These are phyloP conservation scores for Nomada ruficornis DNA, from an alignment of 2,888 invertebrate species.

Conservation along the genomic window DNA sequence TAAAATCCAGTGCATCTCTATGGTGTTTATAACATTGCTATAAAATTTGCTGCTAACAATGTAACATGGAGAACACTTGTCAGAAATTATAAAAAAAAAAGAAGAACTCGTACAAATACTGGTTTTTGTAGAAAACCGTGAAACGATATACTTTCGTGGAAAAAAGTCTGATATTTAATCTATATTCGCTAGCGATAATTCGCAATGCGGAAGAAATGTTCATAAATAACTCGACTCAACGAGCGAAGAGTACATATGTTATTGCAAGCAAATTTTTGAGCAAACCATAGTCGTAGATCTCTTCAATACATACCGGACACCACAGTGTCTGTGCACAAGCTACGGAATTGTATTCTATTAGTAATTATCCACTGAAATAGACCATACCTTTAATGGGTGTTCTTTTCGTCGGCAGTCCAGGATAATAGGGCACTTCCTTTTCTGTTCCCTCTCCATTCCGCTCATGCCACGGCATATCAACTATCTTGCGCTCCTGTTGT, in stretches of 20 bases:
- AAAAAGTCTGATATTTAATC: background rate
- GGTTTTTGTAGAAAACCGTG: background rate
- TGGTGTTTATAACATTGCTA: conserved; percentile 62
- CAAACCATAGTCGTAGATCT: conserved; percentile 68
- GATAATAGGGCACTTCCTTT: conserved; percentile 89
- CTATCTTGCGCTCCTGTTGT: conserved; percentile 86
- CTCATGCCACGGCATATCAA: conserved; percentile 92
- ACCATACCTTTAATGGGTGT: conserved; percentile 91
- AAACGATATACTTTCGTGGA: background rate
- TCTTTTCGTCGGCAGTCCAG: conserved; percentile 90
- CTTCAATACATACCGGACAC: conserved; percentile 84
- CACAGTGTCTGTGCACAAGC: conserved; percentile 81
- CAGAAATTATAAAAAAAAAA: background rate
- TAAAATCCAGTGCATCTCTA: conserved; percentile 70
- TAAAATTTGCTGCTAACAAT: conserved; percentile 64
- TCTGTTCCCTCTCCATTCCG: conserved; percentile 86
- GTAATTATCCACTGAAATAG: conserved; percentile 75
- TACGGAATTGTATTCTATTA: conserved; percentile 83
- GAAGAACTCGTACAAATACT: no score
- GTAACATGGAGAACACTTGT: conserved; percentile 4
- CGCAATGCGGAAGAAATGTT: background rate
- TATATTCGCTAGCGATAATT: background rate
- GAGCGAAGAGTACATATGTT: conserved; percentile 25
- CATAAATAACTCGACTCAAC: conserved; percentile 1
- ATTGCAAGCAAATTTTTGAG: conserved; percentile 68